Evolutionary conservation across 2,113 vertebrate species (phyloP).

Genomic region (Geococcyx californianus): DNA sequence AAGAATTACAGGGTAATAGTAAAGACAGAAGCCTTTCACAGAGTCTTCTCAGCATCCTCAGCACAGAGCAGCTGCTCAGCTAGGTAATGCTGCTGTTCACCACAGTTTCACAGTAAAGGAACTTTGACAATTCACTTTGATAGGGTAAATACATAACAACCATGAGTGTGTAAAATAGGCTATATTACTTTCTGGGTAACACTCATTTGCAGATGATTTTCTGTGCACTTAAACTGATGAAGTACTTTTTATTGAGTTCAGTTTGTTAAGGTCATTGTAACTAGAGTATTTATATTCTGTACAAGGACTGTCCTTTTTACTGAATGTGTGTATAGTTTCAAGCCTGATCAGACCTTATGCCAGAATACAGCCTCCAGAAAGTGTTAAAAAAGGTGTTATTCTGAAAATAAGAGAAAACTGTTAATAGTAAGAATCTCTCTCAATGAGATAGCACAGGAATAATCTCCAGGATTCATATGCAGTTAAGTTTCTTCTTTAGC

Average conservation of each 20-base stretch:
- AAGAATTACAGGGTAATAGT: background rate
- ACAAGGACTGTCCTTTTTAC: background rate
- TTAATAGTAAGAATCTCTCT: background rate
- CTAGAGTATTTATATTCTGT: background rate
- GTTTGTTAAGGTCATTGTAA: background rate
- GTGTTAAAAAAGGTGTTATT: background rate
- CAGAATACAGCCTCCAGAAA: background rate
- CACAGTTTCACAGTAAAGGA: background rate
- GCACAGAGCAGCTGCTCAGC: background rate
- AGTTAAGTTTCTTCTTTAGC: background rate
- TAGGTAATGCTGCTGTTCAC: background rate
- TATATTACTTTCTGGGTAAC: background rate
- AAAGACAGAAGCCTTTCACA: background rate
- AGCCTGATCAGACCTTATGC: background rate
- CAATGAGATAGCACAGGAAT: background rate
- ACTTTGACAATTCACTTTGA: background rate
- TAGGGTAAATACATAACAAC: background rate
- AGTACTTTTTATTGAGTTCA: background rate
- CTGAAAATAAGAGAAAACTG: background rate
- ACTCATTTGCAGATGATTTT: background rate
- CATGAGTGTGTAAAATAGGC: background rate
- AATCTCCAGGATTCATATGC: background rate
- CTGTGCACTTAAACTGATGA: background rate
- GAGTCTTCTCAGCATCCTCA: background rate
- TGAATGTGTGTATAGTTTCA: background rate